Percentiles rank a stretch among this genome's conserved stretches.
Evolutionary conservation across 2,888 invertebrate species (phyloP).

Genomic region (Platycheirus rosarum): DNA sequence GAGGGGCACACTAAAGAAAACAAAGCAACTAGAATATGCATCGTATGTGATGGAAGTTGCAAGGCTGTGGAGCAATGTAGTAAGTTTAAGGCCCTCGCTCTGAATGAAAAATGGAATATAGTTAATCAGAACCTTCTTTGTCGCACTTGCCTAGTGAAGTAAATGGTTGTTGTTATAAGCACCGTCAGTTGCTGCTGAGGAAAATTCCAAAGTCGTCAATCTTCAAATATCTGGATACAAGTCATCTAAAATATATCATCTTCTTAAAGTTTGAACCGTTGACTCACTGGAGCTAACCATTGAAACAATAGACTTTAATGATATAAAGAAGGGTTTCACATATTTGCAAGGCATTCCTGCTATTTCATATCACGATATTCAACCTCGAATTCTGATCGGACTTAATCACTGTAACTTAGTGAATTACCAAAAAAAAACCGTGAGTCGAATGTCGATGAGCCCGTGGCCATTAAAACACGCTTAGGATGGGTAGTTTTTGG

Average conservation of each 20-base stretch:
- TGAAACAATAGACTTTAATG: constrained; percentile 29
- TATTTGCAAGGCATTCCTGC: constrained; percentile 44
- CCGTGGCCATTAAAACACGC: not conserved
- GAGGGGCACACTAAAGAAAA: not conserved
- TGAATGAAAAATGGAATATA: not conserved
- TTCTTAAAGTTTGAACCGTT: constrained; percentile 25
- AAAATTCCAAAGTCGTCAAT: constrained; percentile 30
- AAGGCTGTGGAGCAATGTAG: not conserved
- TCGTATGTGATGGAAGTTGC: not conserved
- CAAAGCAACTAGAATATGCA: not conserved
- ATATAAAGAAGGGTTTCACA: constrained; percentile 35
- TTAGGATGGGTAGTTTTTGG: constrained; percentile 12
- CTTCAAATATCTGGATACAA: constrained; percentile 36
- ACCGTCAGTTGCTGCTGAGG: not conserved
- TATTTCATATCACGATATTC: constrained; percentile 34
- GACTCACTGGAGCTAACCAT: constrained; percentile 42
- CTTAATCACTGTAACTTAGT: not conserved
- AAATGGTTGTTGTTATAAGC: too few species aligned
- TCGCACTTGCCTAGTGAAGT: not conserved
- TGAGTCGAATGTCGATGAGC: constrained; percentile 1
- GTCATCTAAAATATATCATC: not conserved
- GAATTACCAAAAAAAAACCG: not conserved
- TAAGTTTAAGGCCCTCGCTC: not conserved
- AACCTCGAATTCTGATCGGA: constrained; percentile 46
- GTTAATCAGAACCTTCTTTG: not conserved